phyloP scores from a whole-genome alignment of 2,113 vertebrate species.

The Athene cunicularia region DNA sequence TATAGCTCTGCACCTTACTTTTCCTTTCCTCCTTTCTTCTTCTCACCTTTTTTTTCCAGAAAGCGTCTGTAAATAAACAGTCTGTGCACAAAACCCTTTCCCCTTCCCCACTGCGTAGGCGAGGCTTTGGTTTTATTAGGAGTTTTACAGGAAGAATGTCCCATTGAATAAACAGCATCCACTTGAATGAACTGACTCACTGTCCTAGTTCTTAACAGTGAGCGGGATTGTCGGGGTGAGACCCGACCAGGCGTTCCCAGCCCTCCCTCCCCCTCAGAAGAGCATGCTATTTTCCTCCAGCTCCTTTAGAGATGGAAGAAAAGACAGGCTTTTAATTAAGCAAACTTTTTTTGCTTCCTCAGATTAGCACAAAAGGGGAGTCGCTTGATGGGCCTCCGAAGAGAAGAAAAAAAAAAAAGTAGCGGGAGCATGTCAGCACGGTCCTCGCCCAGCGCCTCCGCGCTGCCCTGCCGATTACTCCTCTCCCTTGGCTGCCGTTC shows the following conservation, averaged over 20 bases:
- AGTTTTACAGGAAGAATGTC: slow-evolving; percentile 61
- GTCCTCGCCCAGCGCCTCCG: slow-evolving; percentile 35
- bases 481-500: slow-evolving; percentile 75
- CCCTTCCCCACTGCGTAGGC: background rate
- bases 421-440: slow-evolving; percentile 28
- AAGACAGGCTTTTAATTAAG: slow-evolving; percentile 72
- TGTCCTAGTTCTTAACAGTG: slow-evolving; percentile 57
- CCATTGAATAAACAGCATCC: slow-evolving; percentile 60
- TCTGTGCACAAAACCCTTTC: slow-evolving; percentile 21
- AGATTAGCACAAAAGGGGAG: slow-evolving; percentile 63
- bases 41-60: slow-evolving; percentile 34
- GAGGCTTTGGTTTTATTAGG: slow-evolving; percentile 31
- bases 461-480: slow-evolving; percentile 42
- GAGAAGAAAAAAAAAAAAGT: background rate
- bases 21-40: slow-evolving; percentile 42
- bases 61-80: slow-evolving; percentile 33
- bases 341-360: slow-evolving; percentile 63
- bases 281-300: slow-evolving; percentile 11
- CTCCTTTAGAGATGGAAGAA: slow-evolving; percentile 41
- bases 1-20: slow-evolving; percentile 43
- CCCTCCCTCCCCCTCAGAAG: slow-evolving; percentile 58
- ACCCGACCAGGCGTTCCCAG: slow-evolving; percentile 50
- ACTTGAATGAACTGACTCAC: slow-evolving; percentile 65
- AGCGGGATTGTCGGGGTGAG: slow-evolving; percentile 46
- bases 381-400: slow-evolving; percentile 35